These are phyloP conservation scores for Trissolcus brochymenae DNA, from an alignment of 2,888 invertebrate genomes.

Conservation along the genomic window DNA sequence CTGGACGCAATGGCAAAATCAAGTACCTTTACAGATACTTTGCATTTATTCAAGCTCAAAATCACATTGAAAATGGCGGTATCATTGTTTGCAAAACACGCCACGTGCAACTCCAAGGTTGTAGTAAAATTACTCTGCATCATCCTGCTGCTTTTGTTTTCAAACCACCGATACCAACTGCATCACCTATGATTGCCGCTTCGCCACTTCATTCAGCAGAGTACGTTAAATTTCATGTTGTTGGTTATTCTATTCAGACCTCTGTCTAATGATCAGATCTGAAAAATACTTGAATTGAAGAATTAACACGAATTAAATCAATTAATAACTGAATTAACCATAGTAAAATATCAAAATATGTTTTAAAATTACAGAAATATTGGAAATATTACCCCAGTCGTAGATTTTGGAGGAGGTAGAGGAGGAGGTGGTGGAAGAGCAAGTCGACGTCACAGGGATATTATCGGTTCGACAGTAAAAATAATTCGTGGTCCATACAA, in stretches of 20 bases:
- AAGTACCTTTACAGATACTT: slow-evolving; percentile 97
- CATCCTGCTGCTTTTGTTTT: slow-evolving; percentile 79
- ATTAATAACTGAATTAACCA: no score
- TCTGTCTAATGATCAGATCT: no score
- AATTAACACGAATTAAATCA: no score
- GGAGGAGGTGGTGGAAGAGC: slow-evolving; percentile 71
- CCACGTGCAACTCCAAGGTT: slow-evolving; percentile 94
- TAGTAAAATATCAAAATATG: no score
- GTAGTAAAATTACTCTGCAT: slow-evolving; percentile 78
- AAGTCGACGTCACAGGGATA: slow-evolving; percentile 86
- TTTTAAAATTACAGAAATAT: no score
- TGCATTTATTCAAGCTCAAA: slow-evolving; percentile 95
- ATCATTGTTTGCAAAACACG: slow-evolving; percentile 98
- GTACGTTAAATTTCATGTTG: not conserved
- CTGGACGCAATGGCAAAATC: slow-evolving; percentile 96
- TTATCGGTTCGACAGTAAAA: slow-evolving; percentile 97
- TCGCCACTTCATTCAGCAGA: not conserved
- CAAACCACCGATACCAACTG: slow-evolving; percentile 88
- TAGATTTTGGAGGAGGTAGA: slow-evolving; percentile 10
- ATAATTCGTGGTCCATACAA: slow-evolving; percentile 98
- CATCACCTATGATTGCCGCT: not conserved
- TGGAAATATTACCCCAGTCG: not conserved
- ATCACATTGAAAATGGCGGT: slow-evolving; percentile 98
- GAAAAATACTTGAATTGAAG: no score
- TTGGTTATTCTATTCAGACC: no score